Conservation (phyloP, 2,888 invertebrate species). For the Limnephilus marmoratus region DNA sequence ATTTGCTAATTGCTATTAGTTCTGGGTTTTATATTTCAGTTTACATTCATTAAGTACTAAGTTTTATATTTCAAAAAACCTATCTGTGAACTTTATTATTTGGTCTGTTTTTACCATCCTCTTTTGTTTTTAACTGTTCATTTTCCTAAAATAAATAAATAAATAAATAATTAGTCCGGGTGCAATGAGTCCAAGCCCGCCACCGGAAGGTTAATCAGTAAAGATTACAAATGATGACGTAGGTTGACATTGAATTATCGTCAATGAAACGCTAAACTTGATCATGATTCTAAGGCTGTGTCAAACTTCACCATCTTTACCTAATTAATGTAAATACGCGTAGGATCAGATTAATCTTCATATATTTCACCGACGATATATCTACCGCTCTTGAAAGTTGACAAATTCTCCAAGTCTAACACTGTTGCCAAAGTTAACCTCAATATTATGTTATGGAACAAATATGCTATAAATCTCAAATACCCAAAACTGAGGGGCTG, state of each 20-base stretch:
- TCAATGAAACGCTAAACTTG: neutral
- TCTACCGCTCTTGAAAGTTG: neutral
- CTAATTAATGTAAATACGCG: neutral
- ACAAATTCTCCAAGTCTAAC: neutral
- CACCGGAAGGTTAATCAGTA: neutral
- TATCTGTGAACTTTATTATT: no score
- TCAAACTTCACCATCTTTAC: neutral
- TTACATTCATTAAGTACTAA: no score
- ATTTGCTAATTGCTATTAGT: no score
- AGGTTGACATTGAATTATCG: neutral
- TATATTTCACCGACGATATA: neutral
- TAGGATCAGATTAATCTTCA: neutral
- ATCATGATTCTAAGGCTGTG: neutral
- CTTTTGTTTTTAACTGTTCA: no score
- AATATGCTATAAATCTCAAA: no score
- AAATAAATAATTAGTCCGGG: neutral
- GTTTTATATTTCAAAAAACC: no score
- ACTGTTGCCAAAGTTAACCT: neutral
- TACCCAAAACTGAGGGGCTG: neutral
- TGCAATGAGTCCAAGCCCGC: neutral
- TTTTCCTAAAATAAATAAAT: neutral
- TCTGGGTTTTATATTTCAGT: no score
- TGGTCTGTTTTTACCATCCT: no score
- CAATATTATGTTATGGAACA: neutral
- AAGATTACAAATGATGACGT: slow-evolving; percentile 2